These are phyloP conservation scores for Agriopis aurantiaria DNA, from an alignment of 2,888 invertebrate species.

Conservation along the genomic window DNA sequence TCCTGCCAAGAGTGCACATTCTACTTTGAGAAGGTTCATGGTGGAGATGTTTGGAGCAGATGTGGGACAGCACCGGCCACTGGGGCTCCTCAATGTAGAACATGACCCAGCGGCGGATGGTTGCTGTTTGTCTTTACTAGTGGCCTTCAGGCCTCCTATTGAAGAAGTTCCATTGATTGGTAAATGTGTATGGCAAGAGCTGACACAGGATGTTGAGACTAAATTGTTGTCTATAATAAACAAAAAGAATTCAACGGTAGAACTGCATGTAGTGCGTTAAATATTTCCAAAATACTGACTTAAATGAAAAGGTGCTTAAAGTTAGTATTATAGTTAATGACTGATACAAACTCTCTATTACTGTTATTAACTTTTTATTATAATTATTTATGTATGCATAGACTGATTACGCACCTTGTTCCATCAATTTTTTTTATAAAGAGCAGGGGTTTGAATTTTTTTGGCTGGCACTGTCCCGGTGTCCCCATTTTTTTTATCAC, in stretches of 20 bases:
- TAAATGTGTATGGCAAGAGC: conserved; percentile 96
- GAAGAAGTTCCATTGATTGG: conserved; percentile 95
- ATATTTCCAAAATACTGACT: conserved; percentile 5
- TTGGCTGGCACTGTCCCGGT: too few relatives aligned
- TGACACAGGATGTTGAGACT: conserved; percentile 89
- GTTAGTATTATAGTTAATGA: conserved; percentile 28
- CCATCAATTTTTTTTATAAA: too few relatives aligned
- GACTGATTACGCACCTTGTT: too few relatives aligned
- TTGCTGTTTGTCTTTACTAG: conserved; percentile 92
- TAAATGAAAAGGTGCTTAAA: conserved; percentile 34
- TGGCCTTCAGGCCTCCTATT: conserved; percentile 93
- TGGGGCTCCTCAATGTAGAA: conserved; percentile 92
- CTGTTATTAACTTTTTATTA: conserved; percentile 10
- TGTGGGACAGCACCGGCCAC: conserved; percentile 93
- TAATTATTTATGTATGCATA: not conserved
- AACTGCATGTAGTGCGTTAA: conserved; percentile 93
- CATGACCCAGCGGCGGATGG: conserved; percentile 90
- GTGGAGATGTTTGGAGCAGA: conserved; percentile 96
- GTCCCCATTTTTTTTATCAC: too few relatives aligned
- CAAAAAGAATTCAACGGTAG: conserved; percentile 91
- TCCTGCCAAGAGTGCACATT: conserved; percentile 94
- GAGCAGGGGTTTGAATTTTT: too few relatives aligned
- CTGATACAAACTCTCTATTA: conserved; percentile 34
- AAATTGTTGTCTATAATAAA: conserved; percentile 89
- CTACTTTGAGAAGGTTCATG: conserved; percentile 95